Base-by-base conservation (phyloP, 2,888 invertebrate genomes). In the Chydorus sphaericus region DNA sequence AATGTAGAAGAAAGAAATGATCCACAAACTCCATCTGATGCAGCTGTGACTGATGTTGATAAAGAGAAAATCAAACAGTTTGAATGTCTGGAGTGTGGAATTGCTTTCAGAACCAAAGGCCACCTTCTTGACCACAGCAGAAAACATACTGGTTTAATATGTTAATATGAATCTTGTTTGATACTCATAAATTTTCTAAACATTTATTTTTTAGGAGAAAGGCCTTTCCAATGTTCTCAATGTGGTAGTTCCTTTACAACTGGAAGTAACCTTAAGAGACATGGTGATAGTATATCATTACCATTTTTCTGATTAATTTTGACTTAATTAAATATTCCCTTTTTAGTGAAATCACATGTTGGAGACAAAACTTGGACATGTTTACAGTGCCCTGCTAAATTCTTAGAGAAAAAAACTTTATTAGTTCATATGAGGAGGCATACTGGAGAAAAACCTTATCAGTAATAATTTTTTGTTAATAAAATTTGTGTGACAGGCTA, bases 381-480 rank as follows among this genome's bases (percentile, higher is more conserved):
- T 58, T 48, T 59, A 5, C 54, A 61, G n/a, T 67, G 66, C 56
- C 61, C 59, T 20, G 60, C 62, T 18, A 56, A 63, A 18, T 67
- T 66, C 52, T 65, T 66, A 3, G 66, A 67, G 58, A 67, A 66
- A 58, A 66, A 66, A 51, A 64, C 65, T 38, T 61, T 67, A 10
- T 65, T 63, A 51, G 63, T 66, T 4, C 66, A 66, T 48, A 63
- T 64, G 63, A 59, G 69, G 28, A 61, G 62, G 14, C 70, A 70
- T 59, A 69, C 69, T 16, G 70, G 70, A 4, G 70, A 70, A 59
- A 65, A 64, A 49, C 70, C 70, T 28, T 70, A 66, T 61, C 63
- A 64, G 70, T 70, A 64, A 63, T 66, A 11, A 14, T 58, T 44
- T 54, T n/a, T n/a, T n/a, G 37, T 33, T 39, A 16, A 6, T 53